Base-by-base conservation (phyloP, 2,113 vertebrate species). In the Synodontis membranacea region DNA sequence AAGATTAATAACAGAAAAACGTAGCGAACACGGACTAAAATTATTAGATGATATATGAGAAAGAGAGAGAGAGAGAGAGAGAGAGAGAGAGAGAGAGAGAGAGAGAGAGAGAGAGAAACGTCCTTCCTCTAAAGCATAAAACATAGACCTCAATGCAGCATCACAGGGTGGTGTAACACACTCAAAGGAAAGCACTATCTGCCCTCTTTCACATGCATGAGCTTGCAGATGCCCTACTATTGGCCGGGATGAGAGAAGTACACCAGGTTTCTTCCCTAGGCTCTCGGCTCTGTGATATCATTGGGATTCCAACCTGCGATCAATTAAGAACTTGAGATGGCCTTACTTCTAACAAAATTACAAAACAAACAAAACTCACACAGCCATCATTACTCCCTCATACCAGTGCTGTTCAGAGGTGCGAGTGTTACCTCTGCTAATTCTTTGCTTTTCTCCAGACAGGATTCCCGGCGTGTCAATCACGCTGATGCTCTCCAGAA, bases 391-490 rank as follows among this genome's bases (percentile, higher is more conserved):
- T 60, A 60, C 3, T 28, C 23, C 58, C 58, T 34, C 64, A 68
- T 68, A 15, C 31, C 8, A 34, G 14, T 56, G 54, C 54, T 56
- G 54, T 7, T 6, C 15, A 37, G 28, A 37, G 34, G 34, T 1
- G 85, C 50, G 86, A 54, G 89, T 62, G 11, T 76, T 92, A 99
- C 97, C 97, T 96, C 97, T 95, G 92, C 97, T 99, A 89, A 99
- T 98, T 91, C 97, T 96, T 92, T 99, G 97, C 86, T 99, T 99
- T 91, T 98, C 97, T 86, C 97, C 97, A 6, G 97, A 98, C 87
- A 99, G 96, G 91, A 99, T 99, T 39, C 98, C 97, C 0, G 97
- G 98, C 0, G 97, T 99, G 93, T 99, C 98, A 0, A 98, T 99
- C 91, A 99, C 94, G 0, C 97, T 98, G 95, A 99, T 99, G 94